phyloP scores from a whole-genome alignment of 2,797 vertebrate genomes.

The Eulemur mongoz region DNA sequence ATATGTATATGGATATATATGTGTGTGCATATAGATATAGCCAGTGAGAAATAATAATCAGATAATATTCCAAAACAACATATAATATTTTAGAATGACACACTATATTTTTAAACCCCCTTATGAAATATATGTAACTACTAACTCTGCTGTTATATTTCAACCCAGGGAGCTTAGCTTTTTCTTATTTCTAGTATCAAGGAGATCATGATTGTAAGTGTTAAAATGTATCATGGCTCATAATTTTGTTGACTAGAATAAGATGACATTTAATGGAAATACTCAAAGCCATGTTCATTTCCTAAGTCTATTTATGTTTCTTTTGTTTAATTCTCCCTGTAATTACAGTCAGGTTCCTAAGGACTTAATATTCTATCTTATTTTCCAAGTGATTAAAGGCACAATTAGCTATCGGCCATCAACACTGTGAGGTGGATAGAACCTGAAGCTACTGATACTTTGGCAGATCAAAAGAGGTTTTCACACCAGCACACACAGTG shows the following conservation, averaged over 20 bases:
- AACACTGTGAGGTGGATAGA: neutral
- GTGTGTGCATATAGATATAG: neutral
- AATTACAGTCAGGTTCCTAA: neutral
- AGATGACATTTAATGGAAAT: neutral
- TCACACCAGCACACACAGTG: neutral
- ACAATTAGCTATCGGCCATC: neutral
- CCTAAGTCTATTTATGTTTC: neutral
- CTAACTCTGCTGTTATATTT: neutral
- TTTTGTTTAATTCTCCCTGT: slow-evolving; percentile 47
- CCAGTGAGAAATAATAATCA: slow-evolving; percentile 1
- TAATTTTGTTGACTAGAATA: slow-evolving; percentile 7
- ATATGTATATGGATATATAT: neutral
- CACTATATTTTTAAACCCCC: neutral
- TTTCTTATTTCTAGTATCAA: neutral
- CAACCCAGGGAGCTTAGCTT: neutral
- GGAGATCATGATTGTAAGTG: neutral
- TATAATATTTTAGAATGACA: neutral
- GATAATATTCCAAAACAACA: neutral
- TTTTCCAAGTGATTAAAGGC: slow-evolving; percentile 24
- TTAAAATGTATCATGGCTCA: neutral
- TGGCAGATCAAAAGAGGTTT: neutral
- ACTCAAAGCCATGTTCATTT: neutral
- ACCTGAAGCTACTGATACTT: neutral
- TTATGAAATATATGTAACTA: neutral
- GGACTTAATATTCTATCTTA: neutral